Evolutionary conservation across 2,888 invertebrate genomes (phyloP).

Genomic region (Teleiodes luculella): DNA sequence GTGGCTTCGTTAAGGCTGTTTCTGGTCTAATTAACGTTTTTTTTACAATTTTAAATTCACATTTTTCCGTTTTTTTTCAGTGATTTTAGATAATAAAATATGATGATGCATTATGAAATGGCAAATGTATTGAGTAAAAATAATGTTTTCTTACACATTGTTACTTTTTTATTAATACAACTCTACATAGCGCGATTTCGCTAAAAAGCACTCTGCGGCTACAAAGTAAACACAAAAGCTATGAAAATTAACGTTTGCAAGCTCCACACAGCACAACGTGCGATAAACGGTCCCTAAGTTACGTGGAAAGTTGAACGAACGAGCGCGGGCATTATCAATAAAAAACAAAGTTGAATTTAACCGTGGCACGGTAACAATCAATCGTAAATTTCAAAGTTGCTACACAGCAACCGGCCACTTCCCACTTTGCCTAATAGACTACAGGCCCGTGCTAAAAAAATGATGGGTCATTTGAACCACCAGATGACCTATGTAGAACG

Average conservation of each 20-base stretch:
- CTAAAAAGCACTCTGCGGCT: no score
- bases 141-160: no score
- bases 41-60: no score
- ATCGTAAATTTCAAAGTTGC: conserved; percentile 22
- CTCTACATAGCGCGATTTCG: no score
- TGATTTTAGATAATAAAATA: no score
- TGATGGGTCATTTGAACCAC: no score
- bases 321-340: conserved; percentile 10
- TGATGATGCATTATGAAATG: no score
- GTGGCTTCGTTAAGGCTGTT: conserved; percentile 6
- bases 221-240: no score
- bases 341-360: conserved; percentile 10
- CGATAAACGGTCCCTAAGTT: not conserved
- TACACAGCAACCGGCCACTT: conserved; percentile 21
- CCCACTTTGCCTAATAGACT: conserved; percentile 2
- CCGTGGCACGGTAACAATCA: conserved; percentile 15
- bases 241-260: not conserved
- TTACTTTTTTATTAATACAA: no score
- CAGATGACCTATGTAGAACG: no score
- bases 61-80: no score
- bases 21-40: not conserved
- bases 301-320: not conserved
- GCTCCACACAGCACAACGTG: not conserved
- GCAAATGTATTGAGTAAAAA: no score
- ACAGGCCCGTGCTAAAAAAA: not conserved